These are phyloP conservation scores for Deladenus siricidicola DNA, from an alignment of 2,888 invertebrate species.

Conservation along the genomic window DNA sequence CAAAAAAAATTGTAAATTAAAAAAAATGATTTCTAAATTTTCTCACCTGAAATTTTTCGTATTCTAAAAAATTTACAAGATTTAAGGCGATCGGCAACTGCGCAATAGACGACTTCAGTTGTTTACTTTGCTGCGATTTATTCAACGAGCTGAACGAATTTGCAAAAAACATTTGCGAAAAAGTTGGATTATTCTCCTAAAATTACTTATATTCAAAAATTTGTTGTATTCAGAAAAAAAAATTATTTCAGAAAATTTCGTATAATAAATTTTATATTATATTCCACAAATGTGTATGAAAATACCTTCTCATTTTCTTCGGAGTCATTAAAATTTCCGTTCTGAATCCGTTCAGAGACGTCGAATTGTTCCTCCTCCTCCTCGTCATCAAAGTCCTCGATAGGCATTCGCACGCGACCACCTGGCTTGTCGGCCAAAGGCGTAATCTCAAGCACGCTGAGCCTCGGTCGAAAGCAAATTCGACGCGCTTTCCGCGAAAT, in stretches of 20 bases:
- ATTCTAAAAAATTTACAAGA: not conserved
- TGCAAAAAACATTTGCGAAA: not conserved
- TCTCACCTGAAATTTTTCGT: too few relatives aligned
- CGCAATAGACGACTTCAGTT: not conserved
- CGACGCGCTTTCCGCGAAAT: not conserved
- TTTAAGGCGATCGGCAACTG: not conserved
- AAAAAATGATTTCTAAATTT: too few relatives aligned
- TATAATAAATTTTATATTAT: not conserved
- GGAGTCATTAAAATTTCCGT: too few relatives aligned
- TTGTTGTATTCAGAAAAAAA: too few relatives aligned
- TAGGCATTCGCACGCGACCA: conserved; percentile 11
- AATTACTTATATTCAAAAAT: too few relatives aligned
- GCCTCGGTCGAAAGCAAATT: conserved; percentile 2
- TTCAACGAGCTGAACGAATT: not conserved
- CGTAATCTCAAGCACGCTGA: conserved; percentile 12
- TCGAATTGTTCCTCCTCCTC: not conserved
- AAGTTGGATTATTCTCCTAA: not conserved
- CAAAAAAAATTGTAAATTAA: too few relatives aligned
- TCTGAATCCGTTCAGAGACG: too few relatives aligned
- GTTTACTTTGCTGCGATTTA: too few relatives aligned
- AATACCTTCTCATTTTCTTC: not conserved
- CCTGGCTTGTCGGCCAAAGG: conserved; percentile 15
- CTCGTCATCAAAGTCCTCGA: not conserved
- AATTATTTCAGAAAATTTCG: too few relatives aligned
- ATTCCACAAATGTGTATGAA: not conserved